These are phyloP conservation scores for Diceros bicornis DNA, from an alignment of 2,797 vertebrate genomes.

Conservation along the genomic window DNA sequence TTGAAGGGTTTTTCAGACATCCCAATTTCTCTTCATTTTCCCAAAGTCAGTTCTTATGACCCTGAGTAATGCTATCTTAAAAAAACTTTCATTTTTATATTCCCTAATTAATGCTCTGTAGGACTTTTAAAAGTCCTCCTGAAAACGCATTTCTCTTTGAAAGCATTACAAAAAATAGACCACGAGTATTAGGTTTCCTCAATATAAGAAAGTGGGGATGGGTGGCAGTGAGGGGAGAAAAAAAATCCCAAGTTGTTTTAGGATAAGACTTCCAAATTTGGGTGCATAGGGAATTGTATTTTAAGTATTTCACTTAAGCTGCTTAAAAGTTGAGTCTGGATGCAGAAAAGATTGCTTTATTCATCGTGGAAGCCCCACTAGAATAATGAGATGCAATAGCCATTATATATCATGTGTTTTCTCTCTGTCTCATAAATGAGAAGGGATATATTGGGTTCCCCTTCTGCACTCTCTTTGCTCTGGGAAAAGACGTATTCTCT, in stretches of 20 bases:
- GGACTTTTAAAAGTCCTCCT: constrained; percentile 40
- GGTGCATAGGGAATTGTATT: constrained; percentile 19
- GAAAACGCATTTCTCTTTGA: constrained; percentile 54
- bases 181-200: constrained; percentile 1
- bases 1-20: not conserved
- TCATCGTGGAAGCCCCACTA: not conserved
- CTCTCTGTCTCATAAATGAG: not conserved
- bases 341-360: constrained; percentile 35
- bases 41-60: not conserved
- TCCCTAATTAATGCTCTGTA: constrained; percentile 9
- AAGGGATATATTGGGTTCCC: not conserved
- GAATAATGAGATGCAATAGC: not conserved
- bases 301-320: constrained; percentile 44
- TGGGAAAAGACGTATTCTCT: not conserved
- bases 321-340: not conserved
- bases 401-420: not conserved
- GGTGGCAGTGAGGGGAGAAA: not conserved
- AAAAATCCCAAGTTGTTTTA: not conserved
- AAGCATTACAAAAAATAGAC: constrained; percentile 4
- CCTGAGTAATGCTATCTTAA: constrained; percentile 28
- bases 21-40: constrained; percentile 37
- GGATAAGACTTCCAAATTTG: constrained; percentile 50
- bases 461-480: not conserved
- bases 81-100: constrained; percentile 51
- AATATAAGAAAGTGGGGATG: not conserved